Base-by-base conservation (phyloP, 2,113 vertebrate genomes). In the Engraulis encrasicolus region DNA sequence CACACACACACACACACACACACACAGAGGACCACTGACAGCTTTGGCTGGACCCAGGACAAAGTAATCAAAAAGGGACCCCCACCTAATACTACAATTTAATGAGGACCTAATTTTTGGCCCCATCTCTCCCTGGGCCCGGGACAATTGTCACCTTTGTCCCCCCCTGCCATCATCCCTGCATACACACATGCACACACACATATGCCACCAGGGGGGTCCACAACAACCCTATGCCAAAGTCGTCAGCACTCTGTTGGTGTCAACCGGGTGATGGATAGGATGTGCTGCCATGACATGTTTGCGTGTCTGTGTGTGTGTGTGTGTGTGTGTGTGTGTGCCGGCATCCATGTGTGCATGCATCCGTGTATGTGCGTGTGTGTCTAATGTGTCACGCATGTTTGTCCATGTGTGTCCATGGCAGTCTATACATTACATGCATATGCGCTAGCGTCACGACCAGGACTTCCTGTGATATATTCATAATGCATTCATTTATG, bases 321-420 rank as follows among this genome's bases (percentile, higher is more conserved):
- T 86, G 54, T 78, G 82, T 80, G 31, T 79, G 79, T 80, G 81
- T n/a, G 40, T 83, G 83, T 83, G 84, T 71, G 19, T 92, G 83
- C 79, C n/a, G n/a, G n/a, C n/a, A n/a, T n/a, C n/a, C n/a, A n/a
- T 50, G 61, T 74, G 74, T 86, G 54, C 74, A 81, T 80, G 31
- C 78, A 77, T 80, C 78, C n/a, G 40, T 83, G 83, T 83, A 83
- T 71, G 19, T 92, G 83, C 79, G n/a, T 58, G 61, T 50, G 37
- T 78, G 27, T 78, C 14, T 82, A 9, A 71, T 58, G 52, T 71
- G 50, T 81, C 23, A 36, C 27, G n/a, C n/a, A n/a, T n/a, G n/a
- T n/a, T n/a, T n/a, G n/a, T n/a, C n/a, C n/a, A n/a, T 78, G 66
- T 85, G 79, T 77, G 61, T 85, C 82, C 58, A 61, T 81, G 11